phyloP scores from a whole-genome alignment of 2,797 vertebrate species.

The Cichlasoma orientale region DNA sequence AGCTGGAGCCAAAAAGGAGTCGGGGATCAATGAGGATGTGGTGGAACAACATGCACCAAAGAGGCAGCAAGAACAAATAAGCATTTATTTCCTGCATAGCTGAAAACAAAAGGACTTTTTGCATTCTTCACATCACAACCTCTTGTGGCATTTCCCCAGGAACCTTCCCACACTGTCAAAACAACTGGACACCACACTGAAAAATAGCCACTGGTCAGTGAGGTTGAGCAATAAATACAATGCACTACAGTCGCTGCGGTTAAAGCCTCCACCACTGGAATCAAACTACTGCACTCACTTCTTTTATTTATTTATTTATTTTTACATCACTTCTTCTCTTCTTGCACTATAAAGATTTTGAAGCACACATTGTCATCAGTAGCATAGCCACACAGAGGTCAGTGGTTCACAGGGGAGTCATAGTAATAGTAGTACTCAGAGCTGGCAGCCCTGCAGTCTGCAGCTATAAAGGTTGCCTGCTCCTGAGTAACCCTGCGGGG shows the following conservation, averaged over 20 bases:
- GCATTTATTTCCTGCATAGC: slow-evolving; percentile 24
- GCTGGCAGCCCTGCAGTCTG: slow-evolving; percentile 27
- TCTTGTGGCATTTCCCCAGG: slow-evolving; percentile 67
- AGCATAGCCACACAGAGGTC: slow-evolving; percentile 30
- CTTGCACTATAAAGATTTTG: not conserved
- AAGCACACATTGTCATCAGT: slow-evolving; percentile 21
- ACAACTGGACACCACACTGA: slow-evolving; percentile 36
- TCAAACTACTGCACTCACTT: slow-evolving; percentile 41
- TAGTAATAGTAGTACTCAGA: slow-evolving; percentile 21
- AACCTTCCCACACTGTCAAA: slow-evolving; percentile 66
- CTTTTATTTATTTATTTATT: not conserved
- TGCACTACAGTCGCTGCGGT: not conserved
- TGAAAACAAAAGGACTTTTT: slow-evolving; percentile 61
- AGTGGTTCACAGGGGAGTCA: slow-evolving; percentile 12
- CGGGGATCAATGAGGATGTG: slow-evolving; percentile 48
- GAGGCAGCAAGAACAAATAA: slow-evolving; percentile 46
- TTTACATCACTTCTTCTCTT: slow-evolving; percentile 9
- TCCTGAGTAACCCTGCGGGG: slow-evolving; percentile 72
- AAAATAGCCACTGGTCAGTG: slow-evolving; percentile 25
- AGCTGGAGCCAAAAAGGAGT: slow-evolving; percentile 15
- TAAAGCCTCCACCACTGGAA: slow-evolving; percentile 20
- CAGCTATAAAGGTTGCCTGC: slow-evolving; percentile 47
- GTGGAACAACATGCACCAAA: slow-evolving; percentile 30
- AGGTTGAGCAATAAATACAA: slow-evolving; percentile 21
- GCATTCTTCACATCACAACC: slow-evolving; percentile 26